Percentiles rank a stretch among this genome's conserved stretches.
These are phyloP conservation scores for Nemoura dubitans DNA, from an alignment of 2,888 invertebrate genomes.

Conservation along the genomic window DNA sequence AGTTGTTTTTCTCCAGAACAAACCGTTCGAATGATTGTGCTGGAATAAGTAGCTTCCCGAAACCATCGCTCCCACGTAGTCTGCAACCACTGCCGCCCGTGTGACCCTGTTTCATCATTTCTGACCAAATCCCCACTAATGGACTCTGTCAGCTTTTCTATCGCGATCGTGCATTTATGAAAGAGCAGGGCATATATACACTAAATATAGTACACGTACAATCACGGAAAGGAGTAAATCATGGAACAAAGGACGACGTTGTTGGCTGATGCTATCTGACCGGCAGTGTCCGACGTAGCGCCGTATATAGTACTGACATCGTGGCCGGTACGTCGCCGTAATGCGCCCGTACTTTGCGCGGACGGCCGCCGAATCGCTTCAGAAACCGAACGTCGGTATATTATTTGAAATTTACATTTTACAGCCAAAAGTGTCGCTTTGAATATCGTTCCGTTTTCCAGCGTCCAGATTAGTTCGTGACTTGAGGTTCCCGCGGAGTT, in stretches of 20 bases:
- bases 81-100: not conserved
- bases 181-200: not conserved
- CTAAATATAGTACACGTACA: not conserved
- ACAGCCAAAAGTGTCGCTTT: no score
- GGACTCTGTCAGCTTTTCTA: constrained; percentile 9
- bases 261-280: not conserved
- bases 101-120: not conserved
- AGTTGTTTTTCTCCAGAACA: not conserved
- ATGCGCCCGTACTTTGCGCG: not conserved
- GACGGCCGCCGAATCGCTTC: not conserved
- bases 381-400: not conserved
- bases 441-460: not conserved
- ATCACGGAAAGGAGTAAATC: constrained; percentile 12
- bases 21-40: not conserved
- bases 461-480: not conserved
- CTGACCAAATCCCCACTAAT: constrained; percentile 12
- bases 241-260: not conserved
- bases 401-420: not conserved
- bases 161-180: not conserved
- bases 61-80: not conserved
- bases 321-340: not conserved
- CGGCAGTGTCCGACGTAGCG: not conserved
- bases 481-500: not conserved
- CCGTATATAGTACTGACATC: not conserved
- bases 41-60: not conserved